Evolutionary conservation across 23 tunicate species (phyloP), one percentile per base, ranked within the genome.

Genomic region (Trididemnum clinides): DNA sequence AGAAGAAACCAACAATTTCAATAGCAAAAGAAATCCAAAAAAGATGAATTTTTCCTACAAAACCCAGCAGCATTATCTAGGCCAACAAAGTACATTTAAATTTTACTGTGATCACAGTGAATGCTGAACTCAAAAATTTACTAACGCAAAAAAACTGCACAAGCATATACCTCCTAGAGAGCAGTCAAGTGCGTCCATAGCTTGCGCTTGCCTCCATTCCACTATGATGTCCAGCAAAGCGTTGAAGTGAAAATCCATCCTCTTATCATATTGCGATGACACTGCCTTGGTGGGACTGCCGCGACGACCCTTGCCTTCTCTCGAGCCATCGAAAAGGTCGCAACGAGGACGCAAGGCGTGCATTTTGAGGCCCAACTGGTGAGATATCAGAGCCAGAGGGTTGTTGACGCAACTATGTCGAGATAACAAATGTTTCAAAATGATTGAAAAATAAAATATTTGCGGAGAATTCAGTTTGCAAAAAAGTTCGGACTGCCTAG

Each of bases 161-260:
- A 19, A 20, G 1, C 39, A 49, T 59, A 1, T 1, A 86, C 90
- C 90, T 2, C 96, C 96, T 0, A 91, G 87, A 1, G 96, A 91
- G 35, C 88, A 86, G 64, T 91, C 96, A 0, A 39, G 0, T 28
- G 90, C 85, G 58, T 91, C 82, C 20, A 86, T 82, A 3, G 72
- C 84, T 73, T 91, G 96, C 22, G 89, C 85, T 73, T 89, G 89
- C 64, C 96, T 72, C 96, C 96, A 91, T 44, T 91, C 96, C 22
- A 84, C 96, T 51, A 88, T 88, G 28, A 92, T 92, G 36, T 92
- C 97, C 23, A 92, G 66, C 64, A 92, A 30, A 0, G 97, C 89
- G 57, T 92, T 92, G 77, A 92, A 92, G 69, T 92, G 97, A 50
- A 87, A 88, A 58, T 92, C 97, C 97, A 92, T 92, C 27, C 97